Evolutionary conservation across 2,113 vertebrate genomes (phyloP).

Genomic region (Alexandromys fortis): DNA sequence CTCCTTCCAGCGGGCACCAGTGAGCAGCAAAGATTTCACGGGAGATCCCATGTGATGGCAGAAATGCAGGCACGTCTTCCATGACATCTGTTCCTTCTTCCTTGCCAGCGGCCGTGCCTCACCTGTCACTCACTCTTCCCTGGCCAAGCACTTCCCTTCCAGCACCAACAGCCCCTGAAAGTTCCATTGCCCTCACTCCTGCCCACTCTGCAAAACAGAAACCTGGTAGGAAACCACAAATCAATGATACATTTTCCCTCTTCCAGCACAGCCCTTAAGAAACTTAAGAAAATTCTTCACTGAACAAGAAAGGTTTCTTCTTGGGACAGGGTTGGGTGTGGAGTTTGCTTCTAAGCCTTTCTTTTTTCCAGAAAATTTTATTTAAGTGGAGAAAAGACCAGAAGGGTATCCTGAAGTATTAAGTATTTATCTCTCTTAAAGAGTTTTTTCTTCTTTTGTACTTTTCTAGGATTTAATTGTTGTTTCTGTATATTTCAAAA

Average conservation of each 20-base stretch:
- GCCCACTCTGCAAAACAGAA: not conserved
- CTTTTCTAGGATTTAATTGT: not conserved
- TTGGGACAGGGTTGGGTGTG: not conserved
- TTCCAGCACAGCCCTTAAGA: not conserved
- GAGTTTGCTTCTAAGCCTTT: not conserved
- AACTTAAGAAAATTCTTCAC: not conserved
- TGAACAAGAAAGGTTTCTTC: not conserved
- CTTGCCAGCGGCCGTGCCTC: not conserved
- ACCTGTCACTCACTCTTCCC: not conserved
- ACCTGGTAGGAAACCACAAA: not conserved
- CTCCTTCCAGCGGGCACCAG: not conserved
- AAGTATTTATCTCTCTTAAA: slow-evolving; percentile 17
- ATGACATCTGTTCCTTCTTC: not conserved
- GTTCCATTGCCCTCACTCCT: not conserved
- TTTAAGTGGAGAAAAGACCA: not conserved
- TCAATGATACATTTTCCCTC: not conserved
- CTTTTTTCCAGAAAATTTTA: slow-evolving; percentile 13
- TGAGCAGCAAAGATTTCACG: not conserved
- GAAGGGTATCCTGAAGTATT: not conserved
- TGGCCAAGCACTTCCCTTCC: not conserved
- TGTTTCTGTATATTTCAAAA: slow-evolving; percentile 11
- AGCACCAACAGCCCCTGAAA: not conserved
- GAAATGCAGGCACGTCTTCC: not conserved
- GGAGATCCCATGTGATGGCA: not conserved
- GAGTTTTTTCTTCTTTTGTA: not conserved